Conservation (phyloP, 2,797 vertebrate species). For the Urocyon cinereoargenteus region DNA sequence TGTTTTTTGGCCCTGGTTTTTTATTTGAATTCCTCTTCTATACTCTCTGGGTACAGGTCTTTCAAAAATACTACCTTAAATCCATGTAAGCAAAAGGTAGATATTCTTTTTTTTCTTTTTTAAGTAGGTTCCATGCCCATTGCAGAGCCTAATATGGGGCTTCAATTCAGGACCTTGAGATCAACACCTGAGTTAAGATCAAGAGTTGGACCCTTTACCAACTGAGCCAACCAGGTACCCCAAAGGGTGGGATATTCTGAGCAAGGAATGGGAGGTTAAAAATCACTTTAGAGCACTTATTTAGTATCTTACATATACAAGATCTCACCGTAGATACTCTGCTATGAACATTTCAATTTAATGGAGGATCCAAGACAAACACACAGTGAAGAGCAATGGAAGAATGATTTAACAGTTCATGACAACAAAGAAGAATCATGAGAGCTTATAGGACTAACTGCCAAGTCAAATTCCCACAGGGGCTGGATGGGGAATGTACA, state of each 20-base stretch:
- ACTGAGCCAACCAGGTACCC: background rate
- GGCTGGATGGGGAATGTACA: background rate
- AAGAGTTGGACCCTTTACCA: background rate
- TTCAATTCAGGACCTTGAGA: background rate
- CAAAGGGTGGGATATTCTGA: background rate
- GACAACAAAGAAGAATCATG: background rate
- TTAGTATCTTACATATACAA: background rate
- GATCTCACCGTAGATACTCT: background rate
- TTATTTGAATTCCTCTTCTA: conserved; percentile 25
- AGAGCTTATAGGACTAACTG: background rate
- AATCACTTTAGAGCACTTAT: background rate
- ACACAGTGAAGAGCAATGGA: background rate
- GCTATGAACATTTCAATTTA: background rate
- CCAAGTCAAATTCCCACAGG: background rate
- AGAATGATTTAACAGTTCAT: background rate
- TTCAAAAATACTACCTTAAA: conserved; percentile 26
- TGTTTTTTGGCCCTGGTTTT: background rate
- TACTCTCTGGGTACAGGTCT: background rate
- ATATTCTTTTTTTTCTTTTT: background rate
- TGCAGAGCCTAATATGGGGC: background rate
- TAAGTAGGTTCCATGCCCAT: background rate
- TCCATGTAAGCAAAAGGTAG: background rate
- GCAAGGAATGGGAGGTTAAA: background rate
- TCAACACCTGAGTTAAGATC: background rate
- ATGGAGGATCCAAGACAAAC: background rate